Conservation (phyloP, 2,888 invertebrate genomes). For the Thyatira batis region DNA sequence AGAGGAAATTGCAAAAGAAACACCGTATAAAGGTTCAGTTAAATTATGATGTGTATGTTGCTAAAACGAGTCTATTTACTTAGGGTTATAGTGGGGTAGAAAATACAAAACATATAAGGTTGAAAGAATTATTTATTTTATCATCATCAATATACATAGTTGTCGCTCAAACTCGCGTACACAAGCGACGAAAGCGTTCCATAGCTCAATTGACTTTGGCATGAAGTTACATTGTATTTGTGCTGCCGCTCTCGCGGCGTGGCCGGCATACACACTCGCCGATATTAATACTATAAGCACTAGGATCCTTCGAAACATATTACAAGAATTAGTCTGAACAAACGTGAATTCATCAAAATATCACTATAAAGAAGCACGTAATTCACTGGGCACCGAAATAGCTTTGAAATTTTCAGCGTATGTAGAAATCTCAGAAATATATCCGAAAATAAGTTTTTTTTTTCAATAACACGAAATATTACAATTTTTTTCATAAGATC, state of each 20-base stretch:
- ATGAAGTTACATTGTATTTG: conserved; percentile 77
- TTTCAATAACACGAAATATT: background rate
- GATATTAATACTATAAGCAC: conserved; percentile 30
- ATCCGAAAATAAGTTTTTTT: background rate
- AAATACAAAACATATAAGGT: conserved; percentile 42
- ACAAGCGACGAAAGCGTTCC: conserved; percentile 79
- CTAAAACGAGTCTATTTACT: no score
- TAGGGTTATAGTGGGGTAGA: background rate
- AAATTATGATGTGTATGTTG: no score
- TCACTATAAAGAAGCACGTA: conserved; percentile 25
- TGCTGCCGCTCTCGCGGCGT: conserved; percentile 52
- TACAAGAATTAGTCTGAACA: conserved; percentile 22
- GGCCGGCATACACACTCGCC: conserved; percentile 19
- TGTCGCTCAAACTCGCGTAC: conserved; percentile 79
- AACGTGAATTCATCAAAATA: conserved; percentile 26
- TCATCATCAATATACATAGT: conserved; percentile 74
- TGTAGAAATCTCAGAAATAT: background rate
- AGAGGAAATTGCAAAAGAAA: no score
- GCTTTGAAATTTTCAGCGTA: conserved; percentile 9
- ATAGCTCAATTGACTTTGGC: conserved; percentile 83
- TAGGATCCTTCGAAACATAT: conserved; percentile 9
- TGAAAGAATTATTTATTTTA: conserved; percentile 79
- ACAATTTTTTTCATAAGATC: background rate
- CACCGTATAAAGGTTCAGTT: no score
- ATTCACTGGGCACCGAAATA: conserved; percentile 20